Evolutionary conservation across 2,113 vertebrate species (phyloP), one percentile per base, ranked within the genome.

Genomic region (Amphiprion ocellaris): DNA sequence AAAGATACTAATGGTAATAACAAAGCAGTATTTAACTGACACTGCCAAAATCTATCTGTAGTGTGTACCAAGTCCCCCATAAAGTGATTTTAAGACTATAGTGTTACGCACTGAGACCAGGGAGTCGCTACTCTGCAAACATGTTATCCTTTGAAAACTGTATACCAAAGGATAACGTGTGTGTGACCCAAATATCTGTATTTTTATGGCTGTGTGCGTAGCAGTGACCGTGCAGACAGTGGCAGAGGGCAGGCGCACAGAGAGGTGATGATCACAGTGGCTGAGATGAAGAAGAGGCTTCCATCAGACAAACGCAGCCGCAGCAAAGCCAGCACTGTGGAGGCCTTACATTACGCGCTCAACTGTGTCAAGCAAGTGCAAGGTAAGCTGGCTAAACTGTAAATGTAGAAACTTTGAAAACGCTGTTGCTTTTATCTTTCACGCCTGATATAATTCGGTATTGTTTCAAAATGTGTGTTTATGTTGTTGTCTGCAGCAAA

Each of bases 221-320:
- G 67, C 79, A 94, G 93, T 21, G 90, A 94, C 44, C 85, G 85
- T 65, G 55, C 72, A n/a, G 82, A 74, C 10, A 58, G 80, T 2
- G 92, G 91, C 23, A 87, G 81, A 67, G 91, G 87, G 0, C 94
- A 94, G 55, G 74, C 90, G 26, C 96, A 95, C 73, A 92, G 88
- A 86, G 94, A 97, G 41, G 47, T 97, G 83, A 91, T 89, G 86
- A 86, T 33, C 74, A 94, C 95, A 59, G 95, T 98, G 76, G 94
- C 95, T 71, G 96, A 98, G 93, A 97, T 97, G 94, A 97, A 97
- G 83, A 97, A 92, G 82, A 94, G 92, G 67, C 90, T 97, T 7
- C 96, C 96, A 0, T 92, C 91, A 0, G 95, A 96, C 74, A 95
- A 94, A 74, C 90, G 83, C 33, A 93, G 64, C 60, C 93, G 87